A percentile compares a stretch with the other conserved stretches of the same genome.
These are phyloP conservation scores for Acipenser transmontanus DNA, from an alignment of 2,797 vertebrate species.

Conservation along the genomic window DNA sequence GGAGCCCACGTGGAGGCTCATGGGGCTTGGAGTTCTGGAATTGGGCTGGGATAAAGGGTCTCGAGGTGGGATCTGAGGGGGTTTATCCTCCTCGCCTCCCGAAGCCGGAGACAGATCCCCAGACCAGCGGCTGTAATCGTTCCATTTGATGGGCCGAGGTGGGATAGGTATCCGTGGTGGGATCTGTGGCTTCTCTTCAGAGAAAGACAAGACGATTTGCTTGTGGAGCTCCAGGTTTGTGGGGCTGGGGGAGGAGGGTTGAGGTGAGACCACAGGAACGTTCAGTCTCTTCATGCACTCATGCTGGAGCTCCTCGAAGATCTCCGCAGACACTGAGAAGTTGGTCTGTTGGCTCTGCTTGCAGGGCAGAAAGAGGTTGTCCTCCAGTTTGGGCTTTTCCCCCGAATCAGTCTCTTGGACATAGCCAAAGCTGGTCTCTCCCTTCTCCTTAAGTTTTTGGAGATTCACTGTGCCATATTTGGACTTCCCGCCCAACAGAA, in stretches of 20 bases:
- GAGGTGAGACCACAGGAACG: constrained; percentile 48
- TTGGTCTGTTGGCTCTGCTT: constrained; percentile 58
- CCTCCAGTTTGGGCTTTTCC: constrained; percentile 54
- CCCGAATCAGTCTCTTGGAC: constrained; percentile 33
- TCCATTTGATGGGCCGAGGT: constrained; percentile 73
- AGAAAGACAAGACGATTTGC: constrained; percentile 34
- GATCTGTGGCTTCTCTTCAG: constrained; percentile 83
- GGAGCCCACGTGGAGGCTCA: constrained; percentile 69
- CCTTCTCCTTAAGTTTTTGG: constrained; percentile 25
- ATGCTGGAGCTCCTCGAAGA: constrained; percentile 91
- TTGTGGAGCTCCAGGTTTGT: constrained; percentile 34
- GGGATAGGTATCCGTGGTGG: constrained; percentile 88
- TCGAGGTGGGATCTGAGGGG: constrained; percentile 83
- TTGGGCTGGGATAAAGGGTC: constrained; percentile 81
- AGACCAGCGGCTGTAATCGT: constrained; percentile 69
- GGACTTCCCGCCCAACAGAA: constrained; percentile 15
- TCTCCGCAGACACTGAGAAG: constrained; percentile 78
- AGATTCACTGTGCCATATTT: constrained; percentile 25
- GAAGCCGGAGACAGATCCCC: constrained; percentile 72
- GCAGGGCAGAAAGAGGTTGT: constrained; percentile 83
- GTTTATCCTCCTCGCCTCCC: constrained; percentile 61
- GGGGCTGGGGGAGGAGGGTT: constrained; percentile 52
- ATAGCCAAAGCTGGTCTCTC: constrained; percentile 46
- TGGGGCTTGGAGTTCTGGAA: constrained; percentile 89
- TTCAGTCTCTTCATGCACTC: constrained; percentile 91